phyloP scores from a whole-genome alignment of 2,888 invertebrate genomes.

The Limulus polyphemus region DNA sequence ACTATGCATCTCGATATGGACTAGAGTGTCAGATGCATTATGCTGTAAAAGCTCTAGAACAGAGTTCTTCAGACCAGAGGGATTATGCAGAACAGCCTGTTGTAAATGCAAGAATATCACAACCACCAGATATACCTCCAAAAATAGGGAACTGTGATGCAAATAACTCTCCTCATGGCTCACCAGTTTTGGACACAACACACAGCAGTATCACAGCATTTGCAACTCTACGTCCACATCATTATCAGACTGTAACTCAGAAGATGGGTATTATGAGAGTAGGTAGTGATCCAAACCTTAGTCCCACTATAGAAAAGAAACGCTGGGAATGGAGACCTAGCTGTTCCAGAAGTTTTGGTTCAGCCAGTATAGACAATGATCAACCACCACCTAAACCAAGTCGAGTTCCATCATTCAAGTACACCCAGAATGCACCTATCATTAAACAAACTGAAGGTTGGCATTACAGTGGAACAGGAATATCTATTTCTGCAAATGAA shows the following conservation, averaged over 20 bases:
- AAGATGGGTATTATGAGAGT: slow-evolving; percentile 38
- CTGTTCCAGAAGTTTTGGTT: slow-evolving; percentile 8
- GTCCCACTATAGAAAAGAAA: slow-evolving; percentile 47
- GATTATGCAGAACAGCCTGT: neutral
- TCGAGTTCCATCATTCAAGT: slow-evolving; percentile 37
- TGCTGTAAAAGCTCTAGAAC: slow-evolving; percentile 16
- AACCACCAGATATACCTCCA: slow-evolving; percentile 1
- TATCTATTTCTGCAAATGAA: slow-evolving; percentile 2
- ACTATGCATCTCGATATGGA: slow-evolving; percentile 48
- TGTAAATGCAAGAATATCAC: neutral
- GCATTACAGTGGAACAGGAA: neutral
- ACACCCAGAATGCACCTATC: slow-evolving; percentile 9
- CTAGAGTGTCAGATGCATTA: slow-evolving; percentile 21
- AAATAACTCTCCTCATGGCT: neutral
- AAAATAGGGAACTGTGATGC: neutral
- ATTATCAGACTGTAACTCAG: no score
- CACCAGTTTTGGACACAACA: slow-evolving; percentile 12
- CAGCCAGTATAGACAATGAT: slow-evolving; percentile 29
- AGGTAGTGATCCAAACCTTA: slow-evolving; percentile 47
- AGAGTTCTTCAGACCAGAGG: slow-evolving; percentile 6
- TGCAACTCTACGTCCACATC: slow-evolving; percentile 21
- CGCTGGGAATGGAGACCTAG: slow-evolving; percentile 36
- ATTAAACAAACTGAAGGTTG: slow-evolving; percentile 6
- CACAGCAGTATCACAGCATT: slow-evolving; percentile 42
- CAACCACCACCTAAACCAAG: slow-evolving; percentile 39